A percentile compares a stretch with the other conserved stretches of the same genome.
Conservation (phyloP, 2,888 invertebrate species). For the Philaethria dido region DNA sequence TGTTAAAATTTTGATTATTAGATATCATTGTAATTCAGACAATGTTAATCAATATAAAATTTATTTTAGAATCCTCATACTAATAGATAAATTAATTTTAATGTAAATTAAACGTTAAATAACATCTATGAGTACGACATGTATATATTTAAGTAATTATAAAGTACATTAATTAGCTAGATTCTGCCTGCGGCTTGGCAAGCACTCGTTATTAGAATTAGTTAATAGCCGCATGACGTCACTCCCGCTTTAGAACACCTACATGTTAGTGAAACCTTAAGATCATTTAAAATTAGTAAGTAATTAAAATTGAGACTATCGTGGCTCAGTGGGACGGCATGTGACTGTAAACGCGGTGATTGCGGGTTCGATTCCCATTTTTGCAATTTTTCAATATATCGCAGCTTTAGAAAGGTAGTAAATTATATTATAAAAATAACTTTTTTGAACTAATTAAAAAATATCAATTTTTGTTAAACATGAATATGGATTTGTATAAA, state of each 20-base stretch:
- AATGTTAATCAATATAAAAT: too few relatives aligned
- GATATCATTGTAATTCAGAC: not conserved
- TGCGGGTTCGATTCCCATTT: too few relatives aligned
- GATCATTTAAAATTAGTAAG: not conserved
- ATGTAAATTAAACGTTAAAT: not conserved
- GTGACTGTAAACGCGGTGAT: too few relatives aligned
- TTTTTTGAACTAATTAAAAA: too few relatives aligned
- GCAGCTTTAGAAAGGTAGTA: too few relatives aligned
- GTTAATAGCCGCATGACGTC: constrained; percentile 8
- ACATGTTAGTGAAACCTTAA: constrained; percentile 2
- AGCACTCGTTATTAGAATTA: constrained; percentile 13
- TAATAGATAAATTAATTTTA: not conserved
- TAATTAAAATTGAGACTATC: not conserved
- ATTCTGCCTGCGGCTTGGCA: constrained; percentile 6
- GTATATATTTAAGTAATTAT: not conserved
- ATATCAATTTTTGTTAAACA: too few relatives aligned
- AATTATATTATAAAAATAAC: too few relatives aligned
- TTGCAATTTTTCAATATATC: too few relatives aligned
- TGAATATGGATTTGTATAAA: too few relatives aligned
- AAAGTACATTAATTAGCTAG: constrained; percentile 9
- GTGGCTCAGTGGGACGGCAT: too few relatives aligned
- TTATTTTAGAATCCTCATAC: too few relatives aligned
- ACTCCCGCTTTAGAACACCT: not conserved
- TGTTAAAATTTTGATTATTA: too few relatives aligned
- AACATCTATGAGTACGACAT: not conserved